Conservation (phyloP, 2,888 invertebrate species). For the Morinoia aosen region DNA sequence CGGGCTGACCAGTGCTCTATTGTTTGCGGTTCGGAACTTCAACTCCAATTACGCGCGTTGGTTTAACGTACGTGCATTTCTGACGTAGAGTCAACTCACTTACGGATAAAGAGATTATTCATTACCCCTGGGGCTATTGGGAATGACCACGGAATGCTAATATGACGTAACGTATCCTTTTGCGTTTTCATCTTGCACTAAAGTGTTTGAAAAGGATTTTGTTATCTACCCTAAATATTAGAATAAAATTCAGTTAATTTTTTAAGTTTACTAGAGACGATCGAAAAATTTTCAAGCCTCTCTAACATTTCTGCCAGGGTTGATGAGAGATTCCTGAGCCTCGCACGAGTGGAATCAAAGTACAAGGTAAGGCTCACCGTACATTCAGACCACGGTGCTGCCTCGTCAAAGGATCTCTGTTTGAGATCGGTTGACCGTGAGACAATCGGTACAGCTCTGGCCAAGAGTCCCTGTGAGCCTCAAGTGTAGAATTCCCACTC, state of each 20-base stretch:
- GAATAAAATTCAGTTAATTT: no score
- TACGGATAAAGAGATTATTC: neutral
- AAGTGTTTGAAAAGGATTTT: neutral
- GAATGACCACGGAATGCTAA: neutral
- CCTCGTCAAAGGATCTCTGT: neutral
- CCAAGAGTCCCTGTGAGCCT: neutral
- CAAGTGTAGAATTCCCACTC: neutral
- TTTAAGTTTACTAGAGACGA: neutral
- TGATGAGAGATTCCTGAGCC: neutral
- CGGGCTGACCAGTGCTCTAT: constrained; percentile 31
- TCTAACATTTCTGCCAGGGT: neutral
- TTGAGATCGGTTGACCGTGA: constrained; percentile 30
- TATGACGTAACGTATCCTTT: neutral
- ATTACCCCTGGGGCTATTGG: neutral
- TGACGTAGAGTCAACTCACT: neutral
- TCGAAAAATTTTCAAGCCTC: neutral
- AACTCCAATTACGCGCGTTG: neutral
- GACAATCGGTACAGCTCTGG: neutral
- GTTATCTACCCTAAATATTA: neutral
- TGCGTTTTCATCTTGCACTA: neutral
- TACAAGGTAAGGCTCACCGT: neutral
- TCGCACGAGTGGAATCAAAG: neutral
- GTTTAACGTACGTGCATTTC: neutral
- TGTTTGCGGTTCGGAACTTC: constrained; percentile 22
- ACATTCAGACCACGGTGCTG: neutral